Evolutionary conservation across 2,888 invertebrate genomes (phyloP).

Genomic region (Entomobrya multifasciata): DNA sequence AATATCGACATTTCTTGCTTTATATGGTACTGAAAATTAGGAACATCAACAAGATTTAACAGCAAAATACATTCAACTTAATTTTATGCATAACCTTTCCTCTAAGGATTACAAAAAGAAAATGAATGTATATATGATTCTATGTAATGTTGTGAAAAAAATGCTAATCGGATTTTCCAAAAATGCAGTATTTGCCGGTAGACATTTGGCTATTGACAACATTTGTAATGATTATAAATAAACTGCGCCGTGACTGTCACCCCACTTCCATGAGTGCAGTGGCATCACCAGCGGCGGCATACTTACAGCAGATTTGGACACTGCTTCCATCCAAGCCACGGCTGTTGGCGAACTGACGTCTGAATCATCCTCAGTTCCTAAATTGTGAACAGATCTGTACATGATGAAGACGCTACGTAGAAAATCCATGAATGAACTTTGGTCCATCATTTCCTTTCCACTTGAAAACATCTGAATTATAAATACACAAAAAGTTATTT

Average conservation of each 20-base stretch:
- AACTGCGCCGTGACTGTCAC: too few relatives aligned
- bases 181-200: slow-evolving; percentile 22
- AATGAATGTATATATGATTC: not conserved
- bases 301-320: slow-evolving; percentile 87
- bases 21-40: slow-evolving; percentile 85
- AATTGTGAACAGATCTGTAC: slow-evolving; percentile 68
- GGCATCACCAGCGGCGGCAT: not conserved
- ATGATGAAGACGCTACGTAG: slow-evolving; percentile 77
- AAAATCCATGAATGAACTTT: slow-evolving; percentile 78
- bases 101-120: not conserved
- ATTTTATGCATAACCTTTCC: slow-evolving; percentile 20
- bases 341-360: slow-evolving; percentile 9
- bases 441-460: slow-evolving; percentile 77
- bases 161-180: slow-evolving; percentile 6
- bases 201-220: not conserved
- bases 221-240: too few relatives aligned
- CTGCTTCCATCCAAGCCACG: slow-evolving; percentile 82
- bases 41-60: not conserved
- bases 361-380: slow-evolving; percentile 41
- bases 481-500: not conserved
- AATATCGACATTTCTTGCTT: slow-evolving; percentile 88
- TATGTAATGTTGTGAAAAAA: not conserved
- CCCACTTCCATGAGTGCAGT: too few relatives aligned
- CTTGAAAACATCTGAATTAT: slow-evolving; percentile 77
- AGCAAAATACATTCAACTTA: not conserved